Base-by-base conservation (phyloP, 2,888 invertebrate genomes). In the Microctonus brassicae region DNA sequence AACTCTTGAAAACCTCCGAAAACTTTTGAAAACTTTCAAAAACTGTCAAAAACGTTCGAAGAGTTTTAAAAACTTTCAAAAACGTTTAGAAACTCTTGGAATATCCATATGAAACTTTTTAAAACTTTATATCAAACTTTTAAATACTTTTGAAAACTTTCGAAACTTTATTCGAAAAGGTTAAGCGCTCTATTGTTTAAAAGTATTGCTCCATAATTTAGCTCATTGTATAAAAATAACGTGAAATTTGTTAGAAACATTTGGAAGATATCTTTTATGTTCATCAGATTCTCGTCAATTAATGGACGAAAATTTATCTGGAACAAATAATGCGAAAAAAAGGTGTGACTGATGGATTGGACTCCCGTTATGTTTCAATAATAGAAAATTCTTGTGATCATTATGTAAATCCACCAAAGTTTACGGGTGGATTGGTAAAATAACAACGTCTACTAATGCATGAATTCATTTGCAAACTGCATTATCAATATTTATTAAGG, bases 241-340 rank as follows among this genome's bases (percentile, higher is more conserved):
- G 0, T 98, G 98, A 85, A 96, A 97, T 81, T 90, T 99, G 72
- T 89, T 99, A 62, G 99, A 99, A 88, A 95, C 95, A 0, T 97
- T 97, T 84, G 99, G 99, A 0, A 90, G 97, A 76, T 98, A 93
- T 88, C 89, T 99, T 47, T 98, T 96, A 85, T 95, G 97, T 80
- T 94, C 94, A 69, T 92, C 94, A 0, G 98, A 98, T 77, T 96
- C 97, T 0, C 96, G 97, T 84, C 94, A n/a, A n/a, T n/a, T n/a
- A 96, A 81, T 90, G 97, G 63, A 97, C 97, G 6, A 96, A 97
- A 89, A 95, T 97, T 13, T 97, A 97, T 87, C 89, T 98, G 80
- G 97, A 98, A 82, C 97, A 98, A 88, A 97, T 98, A 97, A 96
- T 98, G 94, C 91, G 98, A n/a, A 95, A 97, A 84, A 97, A 97